Base-by-base conservation (phyloP, 2,797 vertebrate genomes). In the Pangasius krempfi region DNA sequence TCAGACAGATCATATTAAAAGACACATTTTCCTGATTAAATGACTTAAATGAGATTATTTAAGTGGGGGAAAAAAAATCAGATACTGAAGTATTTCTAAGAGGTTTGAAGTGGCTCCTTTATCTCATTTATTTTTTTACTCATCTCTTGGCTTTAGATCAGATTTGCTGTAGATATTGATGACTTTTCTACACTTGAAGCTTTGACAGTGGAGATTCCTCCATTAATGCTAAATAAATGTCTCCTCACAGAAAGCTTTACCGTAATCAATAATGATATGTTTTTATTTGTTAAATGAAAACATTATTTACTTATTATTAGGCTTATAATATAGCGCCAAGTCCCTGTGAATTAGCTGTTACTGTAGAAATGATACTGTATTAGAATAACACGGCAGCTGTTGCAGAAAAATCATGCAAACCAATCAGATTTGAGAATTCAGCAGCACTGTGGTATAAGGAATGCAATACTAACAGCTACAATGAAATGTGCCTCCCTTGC, bases 401-500 rank as follows among this genome's bases (percentile, higher is more conserved):
- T 50, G 12, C 47, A 47, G 9, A 47, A 27, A 75, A 27, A 75
- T 44, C 9, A 7, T 44, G 10, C 22, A 20, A 40, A 20, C 3
- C 70, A 50, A 27, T 50, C 73, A 76, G 33, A 50, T 50, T n/a
- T 25, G 14, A 56, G 27, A 79, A 54, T 20, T 30, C 30, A 58
- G 7, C 18, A 58, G 78, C n/a, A 30, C 75, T 18, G 47, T 18
- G 16, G 50, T 22, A 40, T 56, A 20, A 20, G 47, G 50, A 33
- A 30, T 12, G 33, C 50, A 54, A 54, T 78, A 30, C 50, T 54
- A 30, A 2, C 2, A 30, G 50, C 47, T 79, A 33, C 6, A 54
- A n/a, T 54, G 22, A 79, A 82, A 82, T 82, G 64, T 13, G 37
- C 52, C 75, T 87, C 78, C 66, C 0, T 80, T 89, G 75, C 18